Evolutionary conservation across 2,888 invertebrate species (phyloP), one percentile per base, ranked within the genome.

Genomic region (Drosophila putrida): DNA sequence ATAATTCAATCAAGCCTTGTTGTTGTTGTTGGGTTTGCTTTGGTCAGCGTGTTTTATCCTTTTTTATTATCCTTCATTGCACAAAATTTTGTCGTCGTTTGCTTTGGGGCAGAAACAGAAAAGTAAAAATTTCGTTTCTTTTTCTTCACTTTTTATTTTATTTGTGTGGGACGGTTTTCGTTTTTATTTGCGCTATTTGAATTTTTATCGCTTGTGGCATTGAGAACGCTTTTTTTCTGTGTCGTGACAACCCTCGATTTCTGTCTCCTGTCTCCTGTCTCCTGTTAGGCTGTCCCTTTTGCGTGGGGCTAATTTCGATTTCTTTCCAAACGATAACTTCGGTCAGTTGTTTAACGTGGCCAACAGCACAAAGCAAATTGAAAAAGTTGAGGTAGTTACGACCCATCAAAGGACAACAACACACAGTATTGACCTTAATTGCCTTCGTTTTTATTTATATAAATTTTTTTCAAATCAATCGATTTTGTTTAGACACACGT

Each of bases 371-470:
- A 69, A 62, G 65, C 53, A 85, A 83, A 88, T 88, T 85, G 82
- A 83, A 88, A 83, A 83, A 82, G 83, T 83, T 83, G 75, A 78
- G 87, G 78, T 80, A 78, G 81, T 70, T 85, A 70, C 60, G 58
- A 60, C 46, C 69, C 62, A 55, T 55, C 69, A 67, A 65, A 72
- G 57, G 60, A 73, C 72, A 61, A 61, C 55, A 50, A 44, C 58
- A 49, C 58, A 53, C 27, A 59, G 57, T 58, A 62, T 60, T 88
- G 89, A 76, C 84, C 84, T 86, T 88, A 84, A 84, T 84, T 84
- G 87, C 74, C 75, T 20, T 36, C 65, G 6, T n/a, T 20, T 36
- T 47, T 49, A 44, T 59, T 47, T 53, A 38, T 49, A 13, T 33
- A 6, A 4, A 35, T 4, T 41, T 50, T n/a, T 15, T 28, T 55